Base-by-base conservation (phyloP, 2,113 vertebrate genomes). In the Nipponia nippon region DNA sequence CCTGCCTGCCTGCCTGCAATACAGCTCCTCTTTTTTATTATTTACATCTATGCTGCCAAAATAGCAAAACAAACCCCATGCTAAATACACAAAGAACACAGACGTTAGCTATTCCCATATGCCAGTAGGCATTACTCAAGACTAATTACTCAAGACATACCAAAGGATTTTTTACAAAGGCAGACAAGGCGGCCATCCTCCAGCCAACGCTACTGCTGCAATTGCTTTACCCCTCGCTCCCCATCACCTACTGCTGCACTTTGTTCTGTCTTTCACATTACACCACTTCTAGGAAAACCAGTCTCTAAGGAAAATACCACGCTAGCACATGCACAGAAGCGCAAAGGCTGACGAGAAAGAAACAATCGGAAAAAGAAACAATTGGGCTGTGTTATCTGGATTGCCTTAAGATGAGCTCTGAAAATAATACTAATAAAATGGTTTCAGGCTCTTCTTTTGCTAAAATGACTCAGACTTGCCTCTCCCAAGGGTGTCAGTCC, bases 21-120 rank as follows among this genome's bases (percentile, higher is more conserved):
- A 11, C 2, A 0, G 13, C 1, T 14, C 29, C 34, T 27, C 49
- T 7, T 10, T 20, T 14, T 13, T 13, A 0, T 46, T 26, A 17
- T 12, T 71, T 29, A 30, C 61, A 34, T 13, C 73, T 7, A 10
- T 21, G 7, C 27, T 3, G 4, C 38, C 3, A 34, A 44, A 59
- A 16, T 0, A 26, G 52, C 23, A 10, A 50, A 49, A 32, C 26
- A 32, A 47, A 50, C 0, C 50, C 71, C 76, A 0, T 1, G 50
- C 61, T 27, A 13, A 47, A 27, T 0, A 16, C 6, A 8, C 38
- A 6, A 70, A 61, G 53, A 21, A 29, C 58, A 3, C 19, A 26
- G 71, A 7, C 34, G 1, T 10, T 3, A 27, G 52, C 46, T 16
- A 2, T 20, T 10, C 1, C 44, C 32, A 1, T 13, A 3, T 11